Evolutionary conservation across 2,888 invertebrate genomes (phyloP).

Genomic region (Cantharis lateralis): DNA sequence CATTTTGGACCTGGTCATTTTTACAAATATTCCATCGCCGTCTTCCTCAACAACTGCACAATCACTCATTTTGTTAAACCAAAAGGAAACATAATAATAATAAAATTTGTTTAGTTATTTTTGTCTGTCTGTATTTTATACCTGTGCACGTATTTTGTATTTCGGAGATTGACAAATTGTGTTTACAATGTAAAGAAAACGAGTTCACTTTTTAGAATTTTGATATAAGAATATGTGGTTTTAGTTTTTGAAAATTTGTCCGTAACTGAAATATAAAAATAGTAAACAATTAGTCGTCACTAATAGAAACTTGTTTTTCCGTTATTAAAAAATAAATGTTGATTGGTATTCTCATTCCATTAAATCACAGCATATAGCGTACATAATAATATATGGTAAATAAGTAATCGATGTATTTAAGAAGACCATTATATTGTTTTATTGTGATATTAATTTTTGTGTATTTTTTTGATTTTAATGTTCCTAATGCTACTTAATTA

Average conservation of each 20-base stretch:
- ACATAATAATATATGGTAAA: slow-evolving; percentile 38
- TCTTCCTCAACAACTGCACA: slow-evolving; percentile 44
- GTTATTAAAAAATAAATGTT: slow-evolving; percentile 33
- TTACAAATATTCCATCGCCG: slow-evolving; percentile 39
- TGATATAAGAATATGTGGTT: slow-evolving; percentile 21
- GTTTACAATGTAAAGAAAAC: slow-evolving; percentile 21
- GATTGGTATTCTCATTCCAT: slow-evolving; percentile 48
- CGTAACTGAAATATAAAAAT: slow-evolving; percentile 31
- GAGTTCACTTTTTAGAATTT: slow-evolving; percentile 22
- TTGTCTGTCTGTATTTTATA: slow-evolving; percentile 28
- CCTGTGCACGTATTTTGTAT: slow-evolving; percentile 27
- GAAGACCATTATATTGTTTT: slow-evolving; percentile 51
- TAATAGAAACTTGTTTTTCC: slow-evolving; percentile 20
- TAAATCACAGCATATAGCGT: slow-evolving; percentile 42
- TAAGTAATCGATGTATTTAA: slow-evolving; percentile 51
- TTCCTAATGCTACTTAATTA: neutral
- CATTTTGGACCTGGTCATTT: slow-evolving; percentile 34
- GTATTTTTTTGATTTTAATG: slow-evolving; percentile 35
- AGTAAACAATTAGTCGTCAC: slow-evolving; percentile 31
- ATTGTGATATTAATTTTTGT: slow-evolving; percentile 47
- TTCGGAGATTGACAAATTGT: slow-evolving; percentile 24
- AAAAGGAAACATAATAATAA: slow-evolving; percentile 1
- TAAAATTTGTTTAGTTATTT: slow-evolving; percentile 18
- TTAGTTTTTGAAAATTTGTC: slow-evolving; percentile 24
- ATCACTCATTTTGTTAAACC: slow-evolving; percentile 33